Conservation (phyloP, 2,888 invertebrate species). For the Cheilosia grossa region DNA sequence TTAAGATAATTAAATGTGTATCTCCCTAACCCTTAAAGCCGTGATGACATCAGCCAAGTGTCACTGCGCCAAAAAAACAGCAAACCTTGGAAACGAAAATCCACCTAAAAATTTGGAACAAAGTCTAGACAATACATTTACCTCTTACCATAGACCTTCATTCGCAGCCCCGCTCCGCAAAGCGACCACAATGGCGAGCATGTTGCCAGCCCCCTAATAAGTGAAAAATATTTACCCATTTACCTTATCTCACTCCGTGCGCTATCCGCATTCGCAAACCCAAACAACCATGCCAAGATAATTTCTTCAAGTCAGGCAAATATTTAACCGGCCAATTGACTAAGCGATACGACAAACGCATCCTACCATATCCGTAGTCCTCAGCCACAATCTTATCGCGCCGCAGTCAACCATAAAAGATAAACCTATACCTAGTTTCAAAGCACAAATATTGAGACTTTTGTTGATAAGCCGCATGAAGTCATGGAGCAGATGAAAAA, state of each 20-base stretch:
- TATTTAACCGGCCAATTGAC: conserved; percentile 47
- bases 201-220: conserved; percentile 34
- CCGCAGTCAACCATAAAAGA: conserved; percentile 7
- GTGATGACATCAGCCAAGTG: no score
- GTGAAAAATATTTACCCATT: conserved; percentile 54
- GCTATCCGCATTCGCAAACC: conserved; percentile 10
- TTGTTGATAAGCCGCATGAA: conserved; percentile 9
- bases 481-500: conserved; percentile 4
- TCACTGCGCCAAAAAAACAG: no score
- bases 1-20: no score
- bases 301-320: conserved; percentile 24
- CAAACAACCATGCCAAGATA: conserved; percentile 30
- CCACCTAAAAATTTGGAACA: conserved; percentile 10
- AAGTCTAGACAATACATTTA: conserved; percentile 22
- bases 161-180: conserved; percentile 8
- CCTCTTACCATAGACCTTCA: background rate
- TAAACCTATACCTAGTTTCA: background rate
- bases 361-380: conserved; percentile 12
- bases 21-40: no score
- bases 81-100: background rate
- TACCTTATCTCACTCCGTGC: conserved; percentile 38
- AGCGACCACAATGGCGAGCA: background rate
- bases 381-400: conserved; percentile 41
- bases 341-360: conserved; percentile 44
- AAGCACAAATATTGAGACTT: background rate